Base-by-base conservation (phyloP, 2,888 invertebrate species). In the Agapostemon virescens region DNA sequence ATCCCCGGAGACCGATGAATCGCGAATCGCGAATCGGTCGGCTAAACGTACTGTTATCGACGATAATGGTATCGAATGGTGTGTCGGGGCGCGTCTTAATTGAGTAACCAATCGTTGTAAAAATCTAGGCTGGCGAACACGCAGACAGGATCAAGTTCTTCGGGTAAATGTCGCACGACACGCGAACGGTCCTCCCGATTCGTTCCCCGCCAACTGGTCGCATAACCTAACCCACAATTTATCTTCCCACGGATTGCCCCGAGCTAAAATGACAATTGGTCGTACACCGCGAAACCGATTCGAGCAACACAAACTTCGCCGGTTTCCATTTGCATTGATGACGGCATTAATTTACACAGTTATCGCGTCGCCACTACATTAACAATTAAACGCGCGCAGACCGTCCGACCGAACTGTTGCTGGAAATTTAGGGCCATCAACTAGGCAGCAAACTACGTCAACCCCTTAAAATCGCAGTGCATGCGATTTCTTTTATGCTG, bases 91-190 rank as follows among this genome's bases (percentile, higher is more conserved):
- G 40, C 30, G 5, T 15, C 26, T 79, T 73, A 74, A 79, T 81
- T 26, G 66, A 74, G 49, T 13, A 66, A 26, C 73, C 73, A 63
- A 79, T 79, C 70, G 23, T 49, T 33, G 79, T 23, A 68, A 70
- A 67, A 67, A 67, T 26, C 58, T 17, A 30, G 42, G 23, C n/a
- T 20, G 42, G 11, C 52, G 23, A 23, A 64, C 78, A 67, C 68
- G 72, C 68, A n/a, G 49, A 71, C 38, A n/a, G 20, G 42, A 74
- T 69, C 71, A 26, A 77, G 75, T 77, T 77, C 52, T 58, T 45
- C 69, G 36, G n/a, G 49, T 64, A 55, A 52, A 55, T 20, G 67
- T 67, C 20, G 30, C 64, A 49, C 63, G 74, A 69, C 70, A 70
- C 61, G 79, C 63, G 66, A 67, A 30, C 26, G 20, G 23, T 61